Evolutionary conservation across 1,140 invertebrate genomes (phyloP), one percentile per base, ranked within the genome.

Genomic region (Monomorium pharaonis): DNA sequence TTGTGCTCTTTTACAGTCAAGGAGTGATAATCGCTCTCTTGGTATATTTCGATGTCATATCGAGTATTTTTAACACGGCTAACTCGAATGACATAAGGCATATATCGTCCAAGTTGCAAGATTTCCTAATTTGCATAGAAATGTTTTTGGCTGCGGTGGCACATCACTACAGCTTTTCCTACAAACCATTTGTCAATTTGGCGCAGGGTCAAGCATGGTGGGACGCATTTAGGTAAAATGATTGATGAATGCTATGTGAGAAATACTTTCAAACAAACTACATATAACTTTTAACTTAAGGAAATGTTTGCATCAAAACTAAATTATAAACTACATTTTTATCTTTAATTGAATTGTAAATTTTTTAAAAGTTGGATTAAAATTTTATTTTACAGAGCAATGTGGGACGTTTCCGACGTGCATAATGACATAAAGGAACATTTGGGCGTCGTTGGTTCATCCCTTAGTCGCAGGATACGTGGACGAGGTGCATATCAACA

Each of bases 121-220:
- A 99, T 95, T 99, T 99, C 94, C 95, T 99, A 65, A 99, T 99
- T 83, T 99, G 99, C 92, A 98, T 99, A 91, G 99, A 99, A 95
- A 99, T 99, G 99, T 99, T 99, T 93, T 93, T 99, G 87, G 99
- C 99, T 12, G 98, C 98, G 0, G 97, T 99, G 16, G 98, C 98
- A 3, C 99, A 99, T 95, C 98, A 99, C 93, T 99, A 98, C 94
- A 98, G 98, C 87, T 99, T 99, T 93, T 98, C 98, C 33, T 98
- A 99, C 94, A 97, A 97, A 93, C 98, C 98, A 14, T 99, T 97
- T 93, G 95, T 97, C 70, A 95, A 95, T 93, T 89, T 94, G 56
- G 92, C 94, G 1, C 95, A 95, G 85, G 94, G 88, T 77, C 95
- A 96, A 58, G 95, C 96, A 6, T 96, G 96, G 93, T 97, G 96